Evolutionary conservation across 2,888 invertebrate species (phyloP).

Genomic region (Lepas anatifera): DNA sequence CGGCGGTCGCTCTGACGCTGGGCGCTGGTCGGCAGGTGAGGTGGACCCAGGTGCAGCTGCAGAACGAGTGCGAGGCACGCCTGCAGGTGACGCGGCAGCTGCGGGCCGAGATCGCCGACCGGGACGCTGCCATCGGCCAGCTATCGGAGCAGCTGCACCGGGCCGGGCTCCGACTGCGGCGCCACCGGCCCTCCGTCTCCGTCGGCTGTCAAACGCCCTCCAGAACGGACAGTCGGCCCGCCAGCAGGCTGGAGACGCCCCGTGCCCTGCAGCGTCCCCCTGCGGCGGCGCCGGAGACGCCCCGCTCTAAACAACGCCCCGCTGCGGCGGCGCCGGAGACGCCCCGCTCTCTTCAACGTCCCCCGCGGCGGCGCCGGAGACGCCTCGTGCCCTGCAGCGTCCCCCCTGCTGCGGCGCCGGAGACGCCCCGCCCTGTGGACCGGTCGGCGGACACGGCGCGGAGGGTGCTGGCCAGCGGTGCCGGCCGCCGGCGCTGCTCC

Average conservation of each 20-base stretch:
- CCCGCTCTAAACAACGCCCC: too few species aligned
- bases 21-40: conserved; percentile 30
- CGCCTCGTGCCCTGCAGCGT: too few species aligned
- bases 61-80: conserved; percentile 18
- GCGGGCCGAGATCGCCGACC: neutral
- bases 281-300: too few species aligned
- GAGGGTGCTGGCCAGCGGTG: neutral
- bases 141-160: neutral
- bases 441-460: neutral
- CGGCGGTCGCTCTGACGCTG: conserved; percentile 67
- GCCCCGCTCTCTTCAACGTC: too few species aligned
- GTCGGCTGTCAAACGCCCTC: neutral
- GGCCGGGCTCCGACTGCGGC: neutral
- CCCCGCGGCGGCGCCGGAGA: too few species aligned
- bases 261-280: too few species aligned
- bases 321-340: too few species aligned
- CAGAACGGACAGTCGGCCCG: too few species aligned
- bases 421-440: too few species aligned
- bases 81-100: neutral
- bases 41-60: conserved; percentile 29
- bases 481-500: neutral
- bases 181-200: neutral
- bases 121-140: neutral
- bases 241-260: too few species aligned
- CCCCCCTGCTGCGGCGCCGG: too few species aligned